Base-by-base conservation (phyloP, 2,113 vertebrate genomes). In the Phoxinus phoxinus region DNA sequence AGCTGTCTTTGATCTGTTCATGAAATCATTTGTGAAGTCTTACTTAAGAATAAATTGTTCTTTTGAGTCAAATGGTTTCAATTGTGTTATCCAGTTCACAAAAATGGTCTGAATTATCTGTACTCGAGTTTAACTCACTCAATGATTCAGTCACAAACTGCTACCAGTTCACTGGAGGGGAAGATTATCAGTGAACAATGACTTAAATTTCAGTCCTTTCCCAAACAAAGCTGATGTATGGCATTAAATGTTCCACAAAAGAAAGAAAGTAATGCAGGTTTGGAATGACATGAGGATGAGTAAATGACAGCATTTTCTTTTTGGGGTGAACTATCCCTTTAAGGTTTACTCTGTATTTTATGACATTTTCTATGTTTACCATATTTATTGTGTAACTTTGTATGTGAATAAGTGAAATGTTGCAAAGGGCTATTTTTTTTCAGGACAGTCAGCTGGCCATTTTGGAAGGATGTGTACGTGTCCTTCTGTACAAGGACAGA, bases 401-500 rank as follows among this genome's bases (percentile, higher is more conserved):
- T 19, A 75, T 2, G 30, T 30, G n/a, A 4, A 76, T 6, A 15
- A 2, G 21, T 1, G 30, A 59, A 59, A 25, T 4, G 19, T 15
- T 23, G 53, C 21, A 11, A 6, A 32, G 10, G 25, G 10, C n/a
- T 48, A 23, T 2, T 41, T 35, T 12, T 11, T 27, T 51, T 51
- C 63, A 21, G 13, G n/a, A 32, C 44, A 69, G 61, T 19, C 17
- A 25, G 77, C 11, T 19, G 77, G 13, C 10, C 19, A 81, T 44
- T 67, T 46, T 48, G 61, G 37, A 63, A 46, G 6, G 27, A 82
- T 13, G 27, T 48, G 63, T n/a, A 35, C 17, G 0, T 82, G n/a
- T 82, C 27, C 25, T 81, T 69, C 61, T 53, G 44, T 69, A 23
- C 63, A 69, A 67, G 63, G 30, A 35, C 61, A 53, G 10, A 69